Percentiles rank a stretch among this genome's conserved stretches.
phyloP scores from a whole-genome alignment of 1,140 invertebrate genomes.

The Drosophila nasuta region DNA sequence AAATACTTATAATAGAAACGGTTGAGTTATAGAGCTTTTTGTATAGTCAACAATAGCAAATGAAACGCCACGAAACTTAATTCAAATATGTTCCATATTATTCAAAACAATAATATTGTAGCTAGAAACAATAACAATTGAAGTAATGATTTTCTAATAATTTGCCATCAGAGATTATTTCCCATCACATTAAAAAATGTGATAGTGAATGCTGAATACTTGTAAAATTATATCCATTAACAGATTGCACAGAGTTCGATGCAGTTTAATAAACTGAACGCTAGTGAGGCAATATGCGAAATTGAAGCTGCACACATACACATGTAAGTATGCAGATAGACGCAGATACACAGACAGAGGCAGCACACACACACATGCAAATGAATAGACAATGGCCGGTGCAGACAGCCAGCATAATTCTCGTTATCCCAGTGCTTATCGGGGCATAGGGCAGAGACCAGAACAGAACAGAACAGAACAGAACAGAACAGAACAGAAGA shows the following conservation, averaged over 20 bases:
- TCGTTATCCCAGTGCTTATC: conserved; percentile 29
- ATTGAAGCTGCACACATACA: conserved; percentile 9
- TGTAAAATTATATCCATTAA: too few species aligned
- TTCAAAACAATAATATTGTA: too few species aligned
- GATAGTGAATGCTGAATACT: too few species aligned
- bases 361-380: neutral
- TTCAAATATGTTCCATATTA: too few species aligned
- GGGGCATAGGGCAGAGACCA: conserved; percentile 14
- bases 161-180: too few species aligned
- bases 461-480: neutral
- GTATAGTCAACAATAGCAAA: neutral
- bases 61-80: too few species aligned
- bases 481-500: neutral
- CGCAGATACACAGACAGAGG: neutral
- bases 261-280: conserved; percentile 13
- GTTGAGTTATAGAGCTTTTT: too few species aligned
- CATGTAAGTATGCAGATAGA: neutral
- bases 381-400: conserved; percentile 4
- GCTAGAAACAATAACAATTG: too few species aligned
- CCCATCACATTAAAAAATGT: too few species aligned
- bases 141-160: too few species aligned
- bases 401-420: conserved; percentile 41
- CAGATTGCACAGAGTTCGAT: neutral
- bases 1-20: too few species aligned
- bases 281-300: conserved; percentile 13